Percentiles rank a stretch among this genome's conserved stretches.
Evolutionary conservation across 2,888 invertebrate genomes (phyloP).

Genomic region (Phortica okadai): DNA sequence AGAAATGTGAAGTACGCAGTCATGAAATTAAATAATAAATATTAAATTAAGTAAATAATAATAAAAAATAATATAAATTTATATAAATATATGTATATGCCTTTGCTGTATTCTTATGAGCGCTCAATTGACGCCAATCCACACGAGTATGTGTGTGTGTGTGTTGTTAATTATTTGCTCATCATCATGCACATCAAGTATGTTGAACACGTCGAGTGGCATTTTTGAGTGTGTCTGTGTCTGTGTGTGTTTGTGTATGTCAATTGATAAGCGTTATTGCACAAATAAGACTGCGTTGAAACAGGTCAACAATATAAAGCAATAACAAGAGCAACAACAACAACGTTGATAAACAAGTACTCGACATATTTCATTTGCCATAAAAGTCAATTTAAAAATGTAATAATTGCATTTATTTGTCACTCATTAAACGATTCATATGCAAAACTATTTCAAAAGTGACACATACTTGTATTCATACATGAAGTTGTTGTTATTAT

Average conservation of each 20-base stretch:
- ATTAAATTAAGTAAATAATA: conserved; percentile 23
- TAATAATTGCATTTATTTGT: conserved; percentile 21
- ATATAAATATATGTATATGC: not conserved
- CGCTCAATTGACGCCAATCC: not conserved
- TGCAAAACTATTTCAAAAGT: conserved; percentile 17
- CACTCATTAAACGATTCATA: conserved; percentile 19
- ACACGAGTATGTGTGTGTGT: not conserved
- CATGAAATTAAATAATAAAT: conserved; percentile 22
- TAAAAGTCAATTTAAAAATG: conserved; percentile 8
- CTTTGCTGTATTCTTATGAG: not conserved
- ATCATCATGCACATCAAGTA: not conserved
- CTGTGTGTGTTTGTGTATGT: too few species aligned
- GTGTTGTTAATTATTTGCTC: conserved; percentile 14
- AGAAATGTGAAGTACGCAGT: not conserved
- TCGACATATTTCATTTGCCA: not conserved
- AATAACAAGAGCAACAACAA: too few species aligned
- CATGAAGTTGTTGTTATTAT: not conserved
- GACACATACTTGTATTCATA: not conserved
- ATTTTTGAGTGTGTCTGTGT: not conserved
- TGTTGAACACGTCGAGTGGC: not conserved
- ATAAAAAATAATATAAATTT: conserved; percentile 6
- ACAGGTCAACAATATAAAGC: too few species aligned
- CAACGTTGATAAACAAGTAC: not conserved
- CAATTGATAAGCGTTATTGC: too few species aligned
- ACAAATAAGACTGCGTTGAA: too few species aligned